Conservation (phyloP, 2,888 invertebrate species). For the Labia minor region DNA sequence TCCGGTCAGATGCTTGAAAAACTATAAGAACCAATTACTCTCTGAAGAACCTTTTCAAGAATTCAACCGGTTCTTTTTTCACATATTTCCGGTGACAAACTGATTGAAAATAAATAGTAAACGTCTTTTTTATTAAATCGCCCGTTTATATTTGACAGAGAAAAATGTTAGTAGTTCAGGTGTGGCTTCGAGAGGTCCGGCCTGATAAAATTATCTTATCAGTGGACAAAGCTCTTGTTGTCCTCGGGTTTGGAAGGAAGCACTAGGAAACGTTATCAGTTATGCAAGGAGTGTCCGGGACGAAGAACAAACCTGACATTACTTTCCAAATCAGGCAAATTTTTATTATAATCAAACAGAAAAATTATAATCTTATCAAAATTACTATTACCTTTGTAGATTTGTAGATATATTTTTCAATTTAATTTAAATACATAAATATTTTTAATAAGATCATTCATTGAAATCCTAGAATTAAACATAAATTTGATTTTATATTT, state of each 20-base stretch:
- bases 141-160: neutral
- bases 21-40: neutral
- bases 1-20: neutral
- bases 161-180: neutral
- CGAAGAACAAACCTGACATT: neutral
- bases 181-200: neutral
- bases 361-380: too few relatives aligned
- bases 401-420: too few relatives aligned
- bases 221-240: neutral
- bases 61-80: slow-evolving; percentile 13
- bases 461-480: too few relatives aligned
- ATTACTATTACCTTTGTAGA: too few relatives aligned
- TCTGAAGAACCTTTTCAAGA: neutral
- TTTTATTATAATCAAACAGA: too few relatives aligned
- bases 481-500: too few relatives aligned
- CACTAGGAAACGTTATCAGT: neutral
- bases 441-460: too few relatives aligned
- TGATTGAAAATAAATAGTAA: neutral
- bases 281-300: neutral
- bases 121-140: neutral
- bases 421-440: too few relatives aligned
- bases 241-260: neutral
- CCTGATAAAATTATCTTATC: neutral
- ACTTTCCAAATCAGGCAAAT: neutral
- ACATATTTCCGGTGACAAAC: neutral